phyloP scores from a whole-genome alignment of 2,888 invertebrate species.

The Mythimna lalbum region DNA sequence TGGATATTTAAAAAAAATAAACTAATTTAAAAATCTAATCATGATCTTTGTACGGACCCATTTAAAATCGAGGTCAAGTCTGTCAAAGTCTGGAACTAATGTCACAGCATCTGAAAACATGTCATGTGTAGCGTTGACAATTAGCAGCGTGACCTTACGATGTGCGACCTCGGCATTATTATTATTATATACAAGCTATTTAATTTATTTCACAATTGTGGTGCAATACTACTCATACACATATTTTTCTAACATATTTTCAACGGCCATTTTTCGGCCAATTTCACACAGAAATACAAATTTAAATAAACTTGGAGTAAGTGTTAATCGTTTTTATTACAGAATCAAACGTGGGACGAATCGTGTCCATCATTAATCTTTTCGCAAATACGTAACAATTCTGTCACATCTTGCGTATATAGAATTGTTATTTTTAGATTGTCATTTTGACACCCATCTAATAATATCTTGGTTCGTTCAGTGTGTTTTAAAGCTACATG shows the following conservation, averaged over 20 bases:
- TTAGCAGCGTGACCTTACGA: constrained; percentile 45
- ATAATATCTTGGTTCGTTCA: constrained; percentile 44
- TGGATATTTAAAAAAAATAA: neutral
- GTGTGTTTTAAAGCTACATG: constrained; percentile 61
- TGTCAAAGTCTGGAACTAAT: constrained; percentile 47
- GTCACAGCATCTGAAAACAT: constrained; percentile 47
- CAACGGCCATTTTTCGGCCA: constrained; percentile 24
- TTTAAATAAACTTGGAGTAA: constrained; percentile 28
- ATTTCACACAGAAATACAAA: constrained; percentile 39
- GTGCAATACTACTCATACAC: constrained; percentile 40
- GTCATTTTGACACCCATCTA: constrained; percentile 45
- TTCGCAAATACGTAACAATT: constrained; percentile 59
- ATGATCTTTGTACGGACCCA: constrained; percentile 16
- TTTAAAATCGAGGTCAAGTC: constrained; percentile 47
- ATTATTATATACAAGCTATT: constrained; percentile 13
- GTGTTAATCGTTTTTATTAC: constrained; percentile 55
- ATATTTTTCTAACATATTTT: constrained; percentile 18
- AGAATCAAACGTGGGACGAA: constrained; percentile 48
- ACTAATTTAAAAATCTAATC: neutral
- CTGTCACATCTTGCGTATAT: constrained; percentile 44
- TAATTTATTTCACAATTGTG: constrained; percentile 55
- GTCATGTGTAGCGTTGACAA: constrained; percentile 44
- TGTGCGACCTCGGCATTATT: constrained; percentile 41
- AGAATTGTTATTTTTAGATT: constrained; percentile 62
- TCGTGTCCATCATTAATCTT: constrained; percentile 54